Percentiles rank a stretch among this genome's conserved stretches.
Evolutionary conservation across 2,113 vertebrate genomes (phyloP).

Genomic region (Tiliqua scincoides): DNA sequence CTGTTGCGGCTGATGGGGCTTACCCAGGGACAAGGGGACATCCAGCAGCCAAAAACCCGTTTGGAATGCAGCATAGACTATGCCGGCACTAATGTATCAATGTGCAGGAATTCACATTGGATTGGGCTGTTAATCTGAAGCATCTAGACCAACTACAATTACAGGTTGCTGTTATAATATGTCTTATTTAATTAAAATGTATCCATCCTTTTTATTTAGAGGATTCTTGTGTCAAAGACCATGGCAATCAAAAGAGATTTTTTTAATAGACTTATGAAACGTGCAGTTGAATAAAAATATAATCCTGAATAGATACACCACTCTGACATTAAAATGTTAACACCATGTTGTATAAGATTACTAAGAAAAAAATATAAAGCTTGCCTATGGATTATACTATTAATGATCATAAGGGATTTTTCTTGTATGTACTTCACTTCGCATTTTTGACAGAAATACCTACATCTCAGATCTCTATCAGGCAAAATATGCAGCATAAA

Average conservation of each 20-base stretch:
- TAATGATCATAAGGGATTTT: background rate
- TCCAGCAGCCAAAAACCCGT: too few species aligned
- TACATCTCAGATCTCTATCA: constrained; percentile 4
- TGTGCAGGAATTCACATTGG: too few species aligned
- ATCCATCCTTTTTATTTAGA: constrained; percentile 38
- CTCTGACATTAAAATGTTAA: constrained; percentile 49
- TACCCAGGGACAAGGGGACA: too few species aligned
- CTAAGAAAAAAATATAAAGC: constrained; percentile 32
- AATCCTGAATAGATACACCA: constrained; percentile 40
- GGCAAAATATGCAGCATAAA: background rate
- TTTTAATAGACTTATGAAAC: constrained; percentile 29
- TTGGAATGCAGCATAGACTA: too few species aligned
- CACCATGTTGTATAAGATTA: constrained; percentile 34
- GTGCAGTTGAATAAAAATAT: constrained; percentile 22
- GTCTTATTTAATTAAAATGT: constrained; percentile 46
- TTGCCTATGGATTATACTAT: constrained; percentile 28
- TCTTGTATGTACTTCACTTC: constrained; percentile 17
- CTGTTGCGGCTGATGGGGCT: too few species aligned
- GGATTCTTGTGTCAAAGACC: constrained; percentile 36
- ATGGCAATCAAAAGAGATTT: constrained; percentile 27
- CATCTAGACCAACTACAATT: constrained; percentile 22
- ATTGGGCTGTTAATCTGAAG: too few species aligned
- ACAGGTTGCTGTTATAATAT: background rate
- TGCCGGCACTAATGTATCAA: too few species aligned
- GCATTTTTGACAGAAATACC: constrained; percentile 27